Evolutionary conservation across 2,113 vertebrate species (phyloP).

Genomic region (Motacilla tschutschensis): DNA sequence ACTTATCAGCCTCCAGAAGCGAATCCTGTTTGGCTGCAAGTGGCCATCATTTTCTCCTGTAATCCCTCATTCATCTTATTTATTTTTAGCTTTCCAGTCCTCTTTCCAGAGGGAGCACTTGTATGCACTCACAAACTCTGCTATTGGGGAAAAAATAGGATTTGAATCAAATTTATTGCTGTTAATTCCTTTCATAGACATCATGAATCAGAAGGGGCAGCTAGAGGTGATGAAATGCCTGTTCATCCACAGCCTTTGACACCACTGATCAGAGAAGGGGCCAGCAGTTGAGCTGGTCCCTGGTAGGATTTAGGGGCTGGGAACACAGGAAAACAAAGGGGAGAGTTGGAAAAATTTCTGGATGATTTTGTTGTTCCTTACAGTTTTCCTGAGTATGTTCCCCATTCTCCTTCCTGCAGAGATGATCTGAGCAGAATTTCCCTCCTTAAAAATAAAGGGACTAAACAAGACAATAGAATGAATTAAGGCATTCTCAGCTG

Average conservation of each 20-base stretch:
- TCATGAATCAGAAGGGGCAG: background rate
- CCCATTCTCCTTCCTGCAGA: background rate
- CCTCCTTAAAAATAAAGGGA: background rate
- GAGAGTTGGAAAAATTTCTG: background rate
- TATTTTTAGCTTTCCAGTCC: constrained; percentile 21
- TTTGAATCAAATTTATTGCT: background rate
- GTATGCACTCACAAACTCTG: background rate
- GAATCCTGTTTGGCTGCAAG: background rate
- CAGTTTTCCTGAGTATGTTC: background rate
- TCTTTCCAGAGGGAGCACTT: background rate
- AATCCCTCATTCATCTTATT: background rate
- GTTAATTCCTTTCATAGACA: background rate
- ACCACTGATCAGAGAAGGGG: background rate
- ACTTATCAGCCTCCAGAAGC: background rate
- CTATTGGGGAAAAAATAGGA: background rate
- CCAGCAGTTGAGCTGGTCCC: background rate
- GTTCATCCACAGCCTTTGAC: background rate
- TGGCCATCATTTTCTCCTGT: background rate
- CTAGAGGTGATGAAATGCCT: background rate
- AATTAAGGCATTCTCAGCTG: background rate
- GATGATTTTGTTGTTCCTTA: background rate
- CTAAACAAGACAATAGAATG: background rate
- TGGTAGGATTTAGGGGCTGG: background rate
- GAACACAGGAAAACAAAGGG: background rate
- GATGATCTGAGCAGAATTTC: background rate